A percentile compares a stretch with the other conserved stretches of the same genome.
phyloP scores from a whole-genome alignment of 2,888 invertebrate genomes.

The Dynastes hyllus region DNA sequence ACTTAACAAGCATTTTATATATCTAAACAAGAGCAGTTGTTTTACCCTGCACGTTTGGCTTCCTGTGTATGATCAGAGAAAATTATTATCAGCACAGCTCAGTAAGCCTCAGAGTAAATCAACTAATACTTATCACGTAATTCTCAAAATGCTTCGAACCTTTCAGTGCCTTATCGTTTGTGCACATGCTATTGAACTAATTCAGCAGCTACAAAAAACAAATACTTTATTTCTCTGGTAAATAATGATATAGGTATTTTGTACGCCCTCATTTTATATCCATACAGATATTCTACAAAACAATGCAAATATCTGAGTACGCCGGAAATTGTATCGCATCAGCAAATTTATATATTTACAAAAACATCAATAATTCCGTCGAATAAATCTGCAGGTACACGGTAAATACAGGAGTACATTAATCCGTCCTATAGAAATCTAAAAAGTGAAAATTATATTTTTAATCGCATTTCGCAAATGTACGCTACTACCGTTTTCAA shows the following conservation, averaged over 20 bases:
- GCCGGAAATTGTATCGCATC: no score
- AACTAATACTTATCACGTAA: not conserved
- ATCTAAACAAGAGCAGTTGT: no score
- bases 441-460: no score
- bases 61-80: not conserved
- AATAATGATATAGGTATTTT: conserved; percentile 2
- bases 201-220: not conserved
- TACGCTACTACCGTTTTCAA: no score
- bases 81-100: not conserved
- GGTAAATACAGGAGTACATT: no score
- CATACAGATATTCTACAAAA: not conserved
- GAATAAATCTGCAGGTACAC: no score
- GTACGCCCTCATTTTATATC: not conserved
- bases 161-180: not conserved
- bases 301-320: no score
- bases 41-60: not conserved
- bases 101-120: not conserved
- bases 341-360: no score
- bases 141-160: not conserved
- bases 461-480: no score
- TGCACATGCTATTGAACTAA: not conserved
- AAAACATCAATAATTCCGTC: no score
- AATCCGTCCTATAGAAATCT: no score
- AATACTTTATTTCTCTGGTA: not conserved
- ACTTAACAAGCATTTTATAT: no score